Conservation (phyloP, 2,888 invertebrate genomes). For the Clunio marinus region DNA sequence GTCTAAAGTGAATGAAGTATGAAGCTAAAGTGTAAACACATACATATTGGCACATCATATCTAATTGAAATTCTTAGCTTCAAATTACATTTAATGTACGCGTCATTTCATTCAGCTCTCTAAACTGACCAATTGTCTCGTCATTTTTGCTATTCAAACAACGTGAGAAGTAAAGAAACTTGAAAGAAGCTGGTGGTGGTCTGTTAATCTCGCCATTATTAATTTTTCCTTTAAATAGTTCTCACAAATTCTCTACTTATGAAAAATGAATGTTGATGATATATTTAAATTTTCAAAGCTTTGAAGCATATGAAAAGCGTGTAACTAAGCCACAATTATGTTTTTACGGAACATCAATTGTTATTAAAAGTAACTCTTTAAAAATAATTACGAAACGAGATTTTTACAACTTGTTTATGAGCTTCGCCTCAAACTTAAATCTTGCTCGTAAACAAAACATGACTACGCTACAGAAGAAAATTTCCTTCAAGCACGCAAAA, state of each 20-base stretch:
- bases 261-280: no score
- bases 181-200: neutral
- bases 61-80: neutral
- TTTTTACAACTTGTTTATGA: no score
- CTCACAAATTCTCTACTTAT: neutral
- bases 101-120: neutral
- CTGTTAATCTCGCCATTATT: neutral
- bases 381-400: no score
- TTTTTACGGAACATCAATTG: no score
- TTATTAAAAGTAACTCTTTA: no score
- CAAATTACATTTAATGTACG: neutral
- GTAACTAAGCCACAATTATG: no score
- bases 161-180: conserved; percentile 5
- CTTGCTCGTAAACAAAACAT: no score
- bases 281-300: no score
- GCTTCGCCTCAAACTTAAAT: no score
- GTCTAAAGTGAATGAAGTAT: neutral
- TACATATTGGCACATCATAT: no score
- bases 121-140: neutral
- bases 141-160: neutral
- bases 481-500: neutral
- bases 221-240: neutral
- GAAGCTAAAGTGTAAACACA: neutral
- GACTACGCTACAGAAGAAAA: no score
- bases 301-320: no score